Evolutionary conservation across 1,140 invertebrate genomes (phyloP).

Genomic region (Bombus confusus): DNA sequence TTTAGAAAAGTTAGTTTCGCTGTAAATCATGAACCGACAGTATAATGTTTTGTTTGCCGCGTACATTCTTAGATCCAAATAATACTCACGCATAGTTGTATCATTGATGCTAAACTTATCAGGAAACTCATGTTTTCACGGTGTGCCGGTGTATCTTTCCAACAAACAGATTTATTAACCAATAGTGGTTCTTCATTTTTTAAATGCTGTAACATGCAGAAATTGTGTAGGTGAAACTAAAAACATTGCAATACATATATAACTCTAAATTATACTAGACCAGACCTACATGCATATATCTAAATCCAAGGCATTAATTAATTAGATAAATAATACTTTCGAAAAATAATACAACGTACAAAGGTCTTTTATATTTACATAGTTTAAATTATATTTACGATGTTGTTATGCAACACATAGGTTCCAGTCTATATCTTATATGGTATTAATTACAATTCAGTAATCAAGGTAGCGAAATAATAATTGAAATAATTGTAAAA

Average conservation of each 20-base stretch:
- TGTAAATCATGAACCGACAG: constrained; percentile 1
- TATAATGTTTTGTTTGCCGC: neutral
- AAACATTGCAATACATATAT: neutral
- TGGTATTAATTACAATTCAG: neutral
- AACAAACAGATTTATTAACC: constrained; percentile 11
- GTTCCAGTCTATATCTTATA: neutral
- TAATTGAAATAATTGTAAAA: neutral
- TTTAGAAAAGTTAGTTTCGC: constrained; percentile 14
- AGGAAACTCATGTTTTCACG: neutral
- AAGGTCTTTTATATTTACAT: neutral
- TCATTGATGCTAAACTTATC: constrained; percentile 28
- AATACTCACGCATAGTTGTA: constrained; percentile 44
- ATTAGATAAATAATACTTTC: neutral
- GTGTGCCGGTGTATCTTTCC: constrained; percentile 3
- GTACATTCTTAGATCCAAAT: constrained; percentile 26
- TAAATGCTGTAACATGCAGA: neutral
- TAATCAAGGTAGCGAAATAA: neutral
- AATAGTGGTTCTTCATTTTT: constrained; percentile 19
- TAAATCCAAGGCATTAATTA: neutral
- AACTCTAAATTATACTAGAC: neutral
- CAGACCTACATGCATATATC: neutral
- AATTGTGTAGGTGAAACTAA: neutral
- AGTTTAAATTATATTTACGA: neutral
- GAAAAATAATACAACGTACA: neutral
- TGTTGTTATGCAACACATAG: neutral